Evolutionary conservation across 2,888 invertebrate species (phyloP).

Genomic region (Petrolisthes cinctipes): DNA sequence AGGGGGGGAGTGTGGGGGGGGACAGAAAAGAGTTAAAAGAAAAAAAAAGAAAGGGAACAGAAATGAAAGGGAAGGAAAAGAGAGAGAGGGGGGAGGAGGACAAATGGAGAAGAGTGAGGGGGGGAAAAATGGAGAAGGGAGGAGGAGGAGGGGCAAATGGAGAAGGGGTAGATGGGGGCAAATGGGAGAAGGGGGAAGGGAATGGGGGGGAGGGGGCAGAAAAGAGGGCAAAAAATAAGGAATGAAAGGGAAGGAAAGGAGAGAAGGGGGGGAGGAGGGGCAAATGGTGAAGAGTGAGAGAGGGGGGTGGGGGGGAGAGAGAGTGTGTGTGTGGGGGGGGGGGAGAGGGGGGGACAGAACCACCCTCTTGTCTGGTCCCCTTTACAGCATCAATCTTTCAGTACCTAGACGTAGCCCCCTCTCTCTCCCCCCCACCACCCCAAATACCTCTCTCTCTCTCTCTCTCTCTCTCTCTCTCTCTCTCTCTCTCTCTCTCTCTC

Average conservation of each 20-base stretch:
- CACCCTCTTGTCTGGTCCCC: constrained; percentile 28
- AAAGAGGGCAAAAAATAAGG: neutral
- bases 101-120: neutral
- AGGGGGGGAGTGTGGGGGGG: neutral
- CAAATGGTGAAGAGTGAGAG: neutral
- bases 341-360: neutral
- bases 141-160: neutral
- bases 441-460: neutral
- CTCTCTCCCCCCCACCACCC: no score
- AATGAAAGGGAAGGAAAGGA: neutral
- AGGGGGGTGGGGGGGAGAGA: neutral
- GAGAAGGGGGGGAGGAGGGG: neutral
- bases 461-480: no score
- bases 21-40: neutral
- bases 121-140: neutral
- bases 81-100: neutral
- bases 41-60: neutral
- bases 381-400: constrained; percentile 46
- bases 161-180: neutral
- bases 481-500: no score
- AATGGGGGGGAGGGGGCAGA: neutral
- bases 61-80: neutral
- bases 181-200: neutral
- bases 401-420: constrained; percentile 19
- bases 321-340: constrained; percentile 7